phyloP scores from a whole-genome alignment of 2,888 invertebrate genomes.

The Helicoverpa assulta region DNA sequence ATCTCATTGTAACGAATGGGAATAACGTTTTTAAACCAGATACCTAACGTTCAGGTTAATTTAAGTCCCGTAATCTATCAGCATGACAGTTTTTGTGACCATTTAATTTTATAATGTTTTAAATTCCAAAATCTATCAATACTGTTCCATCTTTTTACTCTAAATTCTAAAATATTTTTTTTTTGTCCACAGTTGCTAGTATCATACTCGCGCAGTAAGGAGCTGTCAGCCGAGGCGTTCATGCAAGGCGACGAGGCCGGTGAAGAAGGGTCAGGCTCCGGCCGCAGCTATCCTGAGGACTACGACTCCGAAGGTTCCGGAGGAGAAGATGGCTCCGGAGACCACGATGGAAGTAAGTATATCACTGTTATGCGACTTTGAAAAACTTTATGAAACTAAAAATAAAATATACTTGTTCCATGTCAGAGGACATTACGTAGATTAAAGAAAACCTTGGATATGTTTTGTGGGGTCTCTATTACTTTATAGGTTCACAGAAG shows the following conservation, averaged over 20 bases:
- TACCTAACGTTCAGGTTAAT: constrained; percentile 11
- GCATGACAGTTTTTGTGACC: background rate
- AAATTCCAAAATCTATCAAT: background rate
- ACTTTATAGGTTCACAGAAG: background rate
- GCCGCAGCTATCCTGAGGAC: constrained; percentile 86
- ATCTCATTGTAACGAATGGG: constrained; percentile 12
- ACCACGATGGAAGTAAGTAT: constrained; percentile 75
- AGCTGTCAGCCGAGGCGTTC: constrained; percentile 81
- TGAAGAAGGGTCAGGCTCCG: constrained; percentile 91
- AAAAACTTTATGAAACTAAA: background rate
- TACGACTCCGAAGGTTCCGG: constrained; percentile 87
- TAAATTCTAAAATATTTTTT: background rate
- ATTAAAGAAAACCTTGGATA: too few relatives aligned
- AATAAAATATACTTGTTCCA: too few relatives aligned
- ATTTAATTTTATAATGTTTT: too few relatives aligned
- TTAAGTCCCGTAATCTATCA: background rate
- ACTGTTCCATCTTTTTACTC: background rate
- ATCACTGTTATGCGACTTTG: background rate
- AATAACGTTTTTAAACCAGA: constrained; percentile 12
- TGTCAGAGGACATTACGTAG: too few relatives aligned
- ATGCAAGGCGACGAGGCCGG: constrained; percentile 91
- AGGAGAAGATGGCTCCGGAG: constrained; percentile 86
- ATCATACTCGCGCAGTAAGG: constrained; percentile 76
- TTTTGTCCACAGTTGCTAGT: constrained; percentile 77
- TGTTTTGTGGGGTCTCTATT: too few relatives aligned